Base-by-base conservation (phyloP, 1,140 invertebrate genomes). In the Protaetia brevitarsis region DNA sequence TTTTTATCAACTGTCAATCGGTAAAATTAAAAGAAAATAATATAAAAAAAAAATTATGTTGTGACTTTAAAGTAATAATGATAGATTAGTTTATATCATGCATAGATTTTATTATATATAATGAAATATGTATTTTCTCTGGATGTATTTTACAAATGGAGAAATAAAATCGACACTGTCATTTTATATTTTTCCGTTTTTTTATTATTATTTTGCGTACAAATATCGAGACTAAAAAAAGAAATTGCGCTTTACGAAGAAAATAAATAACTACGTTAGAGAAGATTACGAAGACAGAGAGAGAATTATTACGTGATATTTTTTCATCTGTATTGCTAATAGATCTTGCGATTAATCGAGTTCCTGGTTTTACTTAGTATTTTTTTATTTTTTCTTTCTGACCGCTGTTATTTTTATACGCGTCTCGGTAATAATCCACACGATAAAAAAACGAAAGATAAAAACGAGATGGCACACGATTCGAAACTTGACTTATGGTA, bases 121-220 rank as follows among this genome's bases (percentile, higher is more conserved):
- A n/a, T n/a, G n/a, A n/a, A n/a, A n/a, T n/a, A 63, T 63, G 61
- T 63, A 63, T 63, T 63, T 63, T 63, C 61, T 63, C 61, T 63
- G n/a, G n/a, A n/a, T n/a, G 61, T 63, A 41, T 28, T 63, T 63
- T 63, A 36, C 13, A 10, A n/a, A 37, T 37, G 37, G 61, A 63
- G 61, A 63, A 63, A 63, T 63, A 63, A 63, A 63, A 63, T 8
- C 21, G 31, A 26, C 26, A n/a, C n/a, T n/a, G 41, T 45, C 41
- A 21, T 21, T 45, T 45, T 45, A n/a, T 27, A n/a, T 58, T 58
- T 58, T 6, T 23, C 13, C 29, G 5, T 58, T 27, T 58, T 28
- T 23, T 56, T 8, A 16, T 58, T 28, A 5, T 28, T 58, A 2
- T 27, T 13, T 28, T 58, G 13, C 7, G 51, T 57, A 13, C 3